Percentiles rank a stretch among this genome's conserved stretches.
phyloP scores from a whole-genome alignment of 1,140 invertebrate species.

The Ditylenchus dipsaci region DNA sequence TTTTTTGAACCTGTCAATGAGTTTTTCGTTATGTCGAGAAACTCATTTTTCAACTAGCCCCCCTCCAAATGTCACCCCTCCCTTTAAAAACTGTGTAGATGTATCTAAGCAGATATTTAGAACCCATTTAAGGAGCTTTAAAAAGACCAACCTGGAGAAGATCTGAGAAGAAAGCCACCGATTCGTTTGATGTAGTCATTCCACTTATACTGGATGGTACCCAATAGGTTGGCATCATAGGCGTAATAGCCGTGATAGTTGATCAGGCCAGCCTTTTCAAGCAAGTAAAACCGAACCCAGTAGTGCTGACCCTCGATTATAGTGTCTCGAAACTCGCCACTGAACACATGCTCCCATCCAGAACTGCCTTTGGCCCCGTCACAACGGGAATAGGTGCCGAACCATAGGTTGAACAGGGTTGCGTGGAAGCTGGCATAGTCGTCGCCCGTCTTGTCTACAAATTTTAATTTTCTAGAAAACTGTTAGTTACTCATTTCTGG shows the following conservation, averaged over 20 bases:
- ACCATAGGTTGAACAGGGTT: conserved; percentile 45
- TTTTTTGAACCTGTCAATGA: too few species aligned
- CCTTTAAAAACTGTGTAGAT: too few species aligned
- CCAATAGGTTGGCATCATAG: conserved; percentile 45
- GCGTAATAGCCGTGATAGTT: conserved; percentile 61
- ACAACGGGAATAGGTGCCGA: conserved; percentile 50
- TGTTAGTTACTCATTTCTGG: background rate
- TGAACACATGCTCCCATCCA: conserved; percentile 62
- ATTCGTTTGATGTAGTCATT: conserved; percentile 34
- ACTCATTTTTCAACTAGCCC: too few species aligned
- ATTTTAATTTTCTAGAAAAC: too few species aligned
- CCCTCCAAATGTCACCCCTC: too few species aligned
- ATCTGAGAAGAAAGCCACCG: conserved; percentile 48
- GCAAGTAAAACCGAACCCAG: conserved; percentile 62
- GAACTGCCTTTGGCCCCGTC: conserved; percentile 38
- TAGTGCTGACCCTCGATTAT: conserved; percentile 62
- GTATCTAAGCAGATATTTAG: too few species aligned
- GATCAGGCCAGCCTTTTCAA: conserved; percentile 61
- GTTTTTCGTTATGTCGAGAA: too few species aligned
- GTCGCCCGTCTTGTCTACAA: conserved; percentile 25
- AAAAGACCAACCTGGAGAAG: conserved; percentile 45
- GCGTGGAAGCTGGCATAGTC: conserved; percentile 30
- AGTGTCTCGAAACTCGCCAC: conserved; percentile 59
- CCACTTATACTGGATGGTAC: conserved; percentile 54
- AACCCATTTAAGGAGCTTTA: conserved; percentile 6